Evolutionary conservation across 2,888 invertebrate species (phyloP), one percentile per base, ranked within the genome.

Genomic region (Silvanus unidentatus): DNA sequence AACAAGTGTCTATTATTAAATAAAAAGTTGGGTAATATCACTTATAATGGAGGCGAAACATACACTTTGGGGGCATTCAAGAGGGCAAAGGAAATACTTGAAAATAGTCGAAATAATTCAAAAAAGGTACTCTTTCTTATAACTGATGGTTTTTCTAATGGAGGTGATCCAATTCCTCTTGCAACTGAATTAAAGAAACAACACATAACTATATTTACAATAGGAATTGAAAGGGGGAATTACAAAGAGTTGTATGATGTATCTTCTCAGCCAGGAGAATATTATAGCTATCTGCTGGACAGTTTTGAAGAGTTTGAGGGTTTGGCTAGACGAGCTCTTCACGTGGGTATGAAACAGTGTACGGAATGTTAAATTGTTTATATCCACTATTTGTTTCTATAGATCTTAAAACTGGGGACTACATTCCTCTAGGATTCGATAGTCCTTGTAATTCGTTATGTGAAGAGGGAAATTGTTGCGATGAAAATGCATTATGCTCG

Each of bases 111-210:
- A 12, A 62, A 68, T 16, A 66, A 69, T 14, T 73, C 77, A 2
- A 76, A 71, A 52, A 82, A 82, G 62, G 78, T 80, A 0, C 71
- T 85, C 8, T 82, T 85, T 58, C 68, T 85, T 2, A 77, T 85
- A 51, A 84, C 84, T 1, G 84, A 85, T 59, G 84, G 84, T 10
- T 84, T 80, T 61, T 83, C 83, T 4, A 84, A 83, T 62, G 82
- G 82, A 1, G 82, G 80, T 0, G 79, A 82, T 68, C 85, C 85
- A 0, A 69, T 78, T 6, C 77, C 79, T 1, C 72, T 78, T 1
- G 82, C 84, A 0, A 70, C 72, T 35, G 67, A 75, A 32, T 64
- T 85, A 2, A 78, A 79, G 57, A 76, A 77, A 52, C 70, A 74
- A 27, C 73, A 75, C 28, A 73, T 75, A 1, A 74, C 72, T 1